Percentiles rank a stretch among this genome's conserved stretches.
Evolutionary conservation across 2,888 invertebrate genomes (phyloP).

Genomic region (Mesorhabditis spiculigera): DNA sequence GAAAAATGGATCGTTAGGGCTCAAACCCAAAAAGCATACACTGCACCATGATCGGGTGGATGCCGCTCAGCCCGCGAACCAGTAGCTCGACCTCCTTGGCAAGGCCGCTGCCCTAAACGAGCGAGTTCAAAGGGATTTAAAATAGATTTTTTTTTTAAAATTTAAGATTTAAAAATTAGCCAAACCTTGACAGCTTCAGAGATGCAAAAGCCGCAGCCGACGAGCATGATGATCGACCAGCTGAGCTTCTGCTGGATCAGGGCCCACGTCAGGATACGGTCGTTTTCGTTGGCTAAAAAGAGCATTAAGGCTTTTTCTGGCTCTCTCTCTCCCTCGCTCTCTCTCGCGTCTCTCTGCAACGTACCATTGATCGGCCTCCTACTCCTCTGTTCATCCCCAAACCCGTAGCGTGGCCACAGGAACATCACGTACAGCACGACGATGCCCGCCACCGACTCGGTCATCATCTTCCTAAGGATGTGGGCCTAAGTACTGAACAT

Average conservation of each 20-base stretch:
- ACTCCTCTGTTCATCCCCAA: not conserved
- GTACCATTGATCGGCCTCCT: too few relatives aligned
- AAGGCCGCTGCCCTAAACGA: too few relatives aligned
- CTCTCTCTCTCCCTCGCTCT: too few relatives aligned
- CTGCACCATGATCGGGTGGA: too few relatives aligned
- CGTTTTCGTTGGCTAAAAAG: not conserved
- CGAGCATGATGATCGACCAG: constrained; percentile 32
- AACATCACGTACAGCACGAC: constrained; percentile 24
- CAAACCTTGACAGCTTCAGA: constrained; percentile 29
- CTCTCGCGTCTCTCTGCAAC: too few relatives aligned
- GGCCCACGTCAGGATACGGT: constrained; percentile 31
- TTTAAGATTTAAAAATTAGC: not conserved
- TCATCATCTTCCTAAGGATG: not conserved
- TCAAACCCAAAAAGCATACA: too few relatives aligned
- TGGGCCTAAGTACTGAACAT: not conserved
- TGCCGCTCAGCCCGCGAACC: too few relatives aligned
- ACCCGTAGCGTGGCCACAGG: constrained; percentile 23
- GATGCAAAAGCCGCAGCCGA: constrained; percentile 34
- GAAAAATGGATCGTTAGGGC: too few relatives aligned
- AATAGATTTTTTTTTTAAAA: too few relatives aligned
- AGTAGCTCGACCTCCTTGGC: too few relatives aligned
- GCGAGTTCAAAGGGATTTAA: too few relatives aligned
- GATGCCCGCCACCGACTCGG: constrained; percentile 26
- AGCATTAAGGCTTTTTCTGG: not conserved
- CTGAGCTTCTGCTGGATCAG: constrained; percentile 30